These are phyloP conservation scores for Hyposoter dolosus DNA, from an alignment of 2,888 invertebrate genomes.

Conservation along the genomic window DNA sequence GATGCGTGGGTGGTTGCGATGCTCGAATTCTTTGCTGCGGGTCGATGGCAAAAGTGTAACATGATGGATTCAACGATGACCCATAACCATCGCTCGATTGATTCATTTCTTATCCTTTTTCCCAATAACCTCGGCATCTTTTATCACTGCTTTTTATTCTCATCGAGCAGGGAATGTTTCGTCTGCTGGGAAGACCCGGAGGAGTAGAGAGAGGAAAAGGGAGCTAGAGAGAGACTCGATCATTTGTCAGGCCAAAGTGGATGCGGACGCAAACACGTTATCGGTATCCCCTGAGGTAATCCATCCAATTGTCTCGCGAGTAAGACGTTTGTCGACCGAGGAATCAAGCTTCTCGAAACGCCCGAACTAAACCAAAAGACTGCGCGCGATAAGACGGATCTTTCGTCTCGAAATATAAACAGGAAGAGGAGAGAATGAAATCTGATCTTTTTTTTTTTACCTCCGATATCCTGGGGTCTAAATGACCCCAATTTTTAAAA, in stretches of 20 bases:
- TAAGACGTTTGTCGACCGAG: constrained; percentile 63
- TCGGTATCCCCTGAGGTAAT: constrained; percentile 76
- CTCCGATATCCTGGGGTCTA: too few relatives aligned
- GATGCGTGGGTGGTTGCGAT: constrained; percentile 12
- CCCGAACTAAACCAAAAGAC: neutral
- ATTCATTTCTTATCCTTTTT: neutral
- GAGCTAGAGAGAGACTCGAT: constrained; percentile 67
- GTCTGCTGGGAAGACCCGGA: constrained; percentile 5
- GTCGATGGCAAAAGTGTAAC: neutral
- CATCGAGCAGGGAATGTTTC: constrained; percentile 33
- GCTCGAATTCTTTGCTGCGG: neutral
- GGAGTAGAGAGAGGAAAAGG: constrained; percentile 30
- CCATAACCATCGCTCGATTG: neutral
- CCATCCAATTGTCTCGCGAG: constrained; percentile 74
- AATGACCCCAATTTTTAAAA: too few relatives aligned
- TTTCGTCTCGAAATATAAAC: neutral
- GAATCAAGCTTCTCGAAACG: constrained; percentile 55
- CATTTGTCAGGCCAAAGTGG: constrained; percentile 80
- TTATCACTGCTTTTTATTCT: neutral
- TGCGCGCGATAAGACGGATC: neutral
- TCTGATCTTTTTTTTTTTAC: neutral
- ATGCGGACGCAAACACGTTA: constrained; percentile 79
- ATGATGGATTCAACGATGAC: constrained; percentile 3
- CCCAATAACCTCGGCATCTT: neutral
- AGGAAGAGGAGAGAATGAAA: neutral